Conservation (phyloP, 1,140 invertebrate genomes). For the Drosophila novamexicana region DNA sequence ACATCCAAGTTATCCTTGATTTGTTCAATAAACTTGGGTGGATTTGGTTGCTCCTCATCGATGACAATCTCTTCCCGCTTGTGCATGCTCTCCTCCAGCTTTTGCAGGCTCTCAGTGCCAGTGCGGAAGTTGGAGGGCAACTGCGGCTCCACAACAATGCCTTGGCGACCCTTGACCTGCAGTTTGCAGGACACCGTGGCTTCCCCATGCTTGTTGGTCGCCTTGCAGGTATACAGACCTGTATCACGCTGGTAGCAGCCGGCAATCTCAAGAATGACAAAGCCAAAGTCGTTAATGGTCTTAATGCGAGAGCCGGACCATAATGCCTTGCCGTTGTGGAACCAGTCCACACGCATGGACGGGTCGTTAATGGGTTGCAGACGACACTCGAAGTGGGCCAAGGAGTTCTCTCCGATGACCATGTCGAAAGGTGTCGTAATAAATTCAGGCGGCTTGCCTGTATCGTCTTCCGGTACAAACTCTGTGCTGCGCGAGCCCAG, state of each 20-base stretch:
- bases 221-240: slow-evolving; percentile 95
- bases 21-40: slow-evolving; percentile 93
- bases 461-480: slow-evolving; percentile 89
- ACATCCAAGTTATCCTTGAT: slow-evolving; percentile 93
- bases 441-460: slow-evolving; percentile 96
- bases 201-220: slow-evolving; percentile 95
- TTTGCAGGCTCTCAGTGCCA: slow-evolving; percentile 95
- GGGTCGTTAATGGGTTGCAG: slow-evolving; percentile 96
- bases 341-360: slow-evolving; percentile 97
- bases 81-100: slow-evolving; percentile 94
- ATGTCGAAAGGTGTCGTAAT: slow-evolving; percentile 94
- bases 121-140: slow-evolving; percentile 93
- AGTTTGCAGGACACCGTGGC: slow-evolving; percentile 94
- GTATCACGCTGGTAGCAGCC: slow-evolving; percentile 95
- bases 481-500: slow-evolving; percentile 88
- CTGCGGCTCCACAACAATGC: slow-evolving; percentile 96
- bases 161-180: slow-evolving; percentile 93
- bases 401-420: slow-evolving; percentile 93
- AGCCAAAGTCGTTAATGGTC: slow-evolving; percentile 97
- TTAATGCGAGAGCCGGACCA: slow-evolving; percentile 94
- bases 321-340: slow-evolving; percentile 96
- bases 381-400: slow-evolving; percentile 96
- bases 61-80: slow-evolving; percentile 92
- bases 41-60: slow-evolving; percentile 94
- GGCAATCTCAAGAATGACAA: slow-evolving; percentile 95